Conservation (phyloP, 2,113 vertebrate genomes). For the Peromyscus leucopus region DNA sequence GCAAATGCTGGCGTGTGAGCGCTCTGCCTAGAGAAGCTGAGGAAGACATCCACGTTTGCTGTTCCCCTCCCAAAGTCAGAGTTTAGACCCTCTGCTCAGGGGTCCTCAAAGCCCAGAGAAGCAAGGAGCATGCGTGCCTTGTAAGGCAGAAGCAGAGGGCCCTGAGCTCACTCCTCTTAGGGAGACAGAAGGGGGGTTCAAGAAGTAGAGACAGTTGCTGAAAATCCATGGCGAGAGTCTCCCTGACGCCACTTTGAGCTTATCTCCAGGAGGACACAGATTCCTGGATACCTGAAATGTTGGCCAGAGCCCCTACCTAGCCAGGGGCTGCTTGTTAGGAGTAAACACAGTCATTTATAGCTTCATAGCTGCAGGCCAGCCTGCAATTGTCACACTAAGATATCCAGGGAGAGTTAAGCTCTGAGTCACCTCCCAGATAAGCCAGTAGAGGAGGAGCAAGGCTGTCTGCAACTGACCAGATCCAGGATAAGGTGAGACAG, state of each 20-base stretch:
- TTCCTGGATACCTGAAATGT: fast-evolving
- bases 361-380: background rate
- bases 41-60: background rate
- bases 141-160: background rate
- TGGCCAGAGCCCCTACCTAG: fast-evolving
- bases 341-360: background rate
- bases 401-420: background rate
- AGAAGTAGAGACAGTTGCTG: background rate
- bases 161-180: background rate
- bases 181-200: background rate
- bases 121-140: background rate
- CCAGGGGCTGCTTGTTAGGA: background rate
- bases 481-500: background rate
- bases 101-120: background rate
- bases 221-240: background rate
- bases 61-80: background rate
- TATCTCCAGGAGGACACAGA: background rate
- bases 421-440: background rate
- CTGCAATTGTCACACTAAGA: background rate
- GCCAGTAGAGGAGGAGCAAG: background rate
- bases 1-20: slow-evolving; percentile 85
- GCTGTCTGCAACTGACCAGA: background rate
- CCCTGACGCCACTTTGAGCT: background rate
- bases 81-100: background rate
- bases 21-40: slow-evolving; percentile 50